These are phyloP conservation scores for Solenopsis invicta DNA, from an alignment of 1,140 invertebrate genomes.

Conservation along the genomic window DNA sequence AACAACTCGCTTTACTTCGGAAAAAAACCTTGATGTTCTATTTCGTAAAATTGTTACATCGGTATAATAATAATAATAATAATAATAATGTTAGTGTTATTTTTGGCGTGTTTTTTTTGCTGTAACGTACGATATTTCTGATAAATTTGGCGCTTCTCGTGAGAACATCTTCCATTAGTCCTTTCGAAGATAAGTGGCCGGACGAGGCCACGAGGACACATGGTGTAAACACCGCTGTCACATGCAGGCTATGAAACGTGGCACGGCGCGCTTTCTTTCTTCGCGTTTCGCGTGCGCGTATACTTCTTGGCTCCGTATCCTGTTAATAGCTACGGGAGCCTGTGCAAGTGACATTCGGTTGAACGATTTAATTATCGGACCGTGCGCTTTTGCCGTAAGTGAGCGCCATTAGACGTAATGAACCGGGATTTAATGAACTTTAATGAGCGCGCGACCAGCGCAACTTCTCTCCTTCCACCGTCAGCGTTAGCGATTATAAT, in stretches of 20 bases:
- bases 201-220: conserved; percentile 24
- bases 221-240: conserved; percentile 51
- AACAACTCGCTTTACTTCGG: not conserved
- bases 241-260: conserved; percentile 25
- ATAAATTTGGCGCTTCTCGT: conserved; percentile 24
- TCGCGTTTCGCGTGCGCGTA: conserved; percentile 31
- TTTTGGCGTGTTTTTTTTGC: not conserved
- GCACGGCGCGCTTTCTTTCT: conserved; percentile 50
- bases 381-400: conserved; percentile 58
- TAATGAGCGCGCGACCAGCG: conserved; percentile 62
- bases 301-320: conserved; percentile 30
- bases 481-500: conserved; percentile 69
- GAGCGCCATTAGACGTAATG: conserved; percentile 61
- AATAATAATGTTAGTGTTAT: not conserved
- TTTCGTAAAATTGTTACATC: not conserved
- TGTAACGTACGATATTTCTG: not conserved
- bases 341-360: conserved; percentile 65
- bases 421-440: conserved; percentile 73
- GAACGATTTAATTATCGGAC: conserved; percentile 63
- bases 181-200: conserved; percentile 6
- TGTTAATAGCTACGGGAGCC: conserved; percentile 24
- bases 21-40: not conserved
- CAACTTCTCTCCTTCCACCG: conserved; percentile 21
- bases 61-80: not conserved
- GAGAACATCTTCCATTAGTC: conserved; percentile 33